These are phyloP conservation scores for human DNA, from an alignment of 2,113 vertebrate species.

Conservation along the genomic window GRCh38 chr13:78629001-78629500, in stretches of 20 bases:
- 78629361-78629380: neutral
- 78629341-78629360: constrained; percentile 27
- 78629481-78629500: neutral
- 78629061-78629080: neutral
- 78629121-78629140: neutral
- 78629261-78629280: constrained; percentile 30
- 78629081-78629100: neutral
- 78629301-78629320: neutral
- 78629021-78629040: neutral
- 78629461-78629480: neutral
- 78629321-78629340: constrained; percentile 19
- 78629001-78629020: constrained; percentile 7
- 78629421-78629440: neutral
- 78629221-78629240: neutral
- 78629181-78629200: neutral
- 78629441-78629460: neutral
- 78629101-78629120: neutral
- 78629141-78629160: neutral
- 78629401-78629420: neutral
- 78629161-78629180: neutral
- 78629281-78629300: constrained; percentile 10
- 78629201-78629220: neutral
- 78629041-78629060: neutral
- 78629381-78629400: neutral
- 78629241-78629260: neutral